Conservation (phyloP, 2,797 vertebrate genomes). For the Lemur catta region DNA sequence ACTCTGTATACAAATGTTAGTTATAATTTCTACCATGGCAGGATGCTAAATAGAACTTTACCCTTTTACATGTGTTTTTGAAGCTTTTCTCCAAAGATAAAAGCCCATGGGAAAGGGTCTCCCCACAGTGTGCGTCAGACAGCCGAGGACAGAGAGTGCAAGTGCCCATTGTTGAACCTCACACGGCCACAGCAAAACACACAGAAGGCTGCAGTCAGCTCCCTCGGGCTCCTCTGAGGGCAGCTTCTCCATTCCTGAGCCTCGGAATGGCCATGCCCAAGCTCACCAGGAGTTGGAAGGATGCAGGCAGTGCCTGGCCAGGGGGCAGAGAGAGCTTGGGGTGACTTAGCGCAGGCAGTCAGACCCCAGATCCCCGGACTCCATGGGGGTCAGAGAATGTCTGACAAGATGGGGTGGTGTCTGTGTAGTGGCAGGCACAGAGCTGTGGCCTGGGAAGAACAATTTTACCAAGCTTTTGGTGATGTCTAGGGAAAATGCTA, state of each 20-base stretch:
- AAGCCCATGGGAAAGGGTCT: neutral
- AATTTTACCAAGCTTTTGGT: no score
- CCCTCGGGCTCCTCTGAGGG: neutral
- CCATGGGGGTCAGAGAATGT: neutral
- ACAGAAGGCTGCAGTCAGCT: neutral
- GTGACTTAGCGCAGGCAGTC: neutral
- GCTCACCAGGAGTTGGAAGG: neutral
- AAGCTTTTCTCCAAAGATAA: neutral
- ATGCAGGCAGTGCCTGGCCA: neutral
- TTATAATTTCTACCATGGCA: neutral
- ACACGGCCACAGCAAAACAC: neutral
- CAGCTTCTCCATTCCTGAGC: neutral
- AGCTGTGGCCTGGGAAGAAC: neutral
- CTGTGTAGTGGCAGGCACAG: neutral
- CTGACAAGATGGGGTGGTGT: neutral
- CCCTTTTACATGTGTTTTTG: neutral
- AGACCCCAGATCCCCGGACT: neutral
- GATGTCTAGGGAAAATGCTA: neutral
- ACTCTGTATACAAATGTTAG: neutral
- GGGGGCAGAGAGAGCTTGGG: neutral
- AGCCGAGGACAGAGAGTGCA: neutral
- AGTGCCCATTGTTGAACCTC: neutral
- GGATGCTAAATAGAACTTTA: neutral
- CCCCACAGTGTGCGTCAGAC: rapidly evolving
- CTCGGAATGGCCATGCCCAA: neutral